These are phyloP conservation scores for Listronotus oregonensis DNA, from an alignment of 1,140 invertebrate genomes.

Conservation along the genomic window DNA sequence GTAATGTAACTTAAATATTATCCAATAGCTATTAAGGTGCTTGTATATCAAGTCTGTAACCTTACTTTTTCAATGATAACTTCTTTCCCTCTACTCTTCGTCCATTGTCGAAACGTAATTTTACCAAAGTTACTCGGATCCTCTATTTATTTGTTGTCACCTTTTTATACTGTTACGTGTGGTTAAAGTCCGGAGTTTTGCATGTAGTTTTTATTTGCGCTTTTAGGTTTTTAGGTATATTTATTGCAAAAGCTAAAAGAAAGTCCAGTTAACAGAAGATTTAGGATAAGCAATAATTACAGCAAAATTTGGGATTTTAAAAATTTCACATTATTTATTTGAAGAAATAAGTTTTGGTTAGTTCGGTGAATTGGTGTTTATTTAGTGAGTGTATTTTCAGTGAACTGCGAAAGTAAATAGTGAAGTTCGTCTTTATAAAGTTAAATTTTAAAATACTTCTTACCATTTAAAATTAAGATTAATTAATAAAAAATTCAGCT, in stretches of 20 bases:
- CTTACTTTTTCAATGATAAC: conserved; percentile 47
- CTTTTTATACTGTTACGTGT: conserved; percentile 12
- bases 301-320: too few relatives aligned
- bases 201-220: background rate
- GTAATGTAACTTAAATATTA: conserved; percentile 26
- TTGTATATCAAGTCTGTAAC: conserved; percentile 9
- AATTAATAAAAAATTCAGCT: too few relatives aligned
- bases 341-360: too few relatives aligned
- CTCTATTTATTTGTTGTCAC: conserved; percentile 15
- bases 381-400: too few relatives aligned
- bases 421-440: too few relatives aligned
- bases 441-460: too few relatives aligned
- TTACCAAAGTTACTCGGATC: conserved; percentile 14
- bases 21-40: conserved; percentile 10
- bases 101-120: conserved; percentile 9
- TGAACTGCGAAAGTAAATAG: too few relatives aligned
- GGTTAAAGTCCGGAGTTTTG: background rate
- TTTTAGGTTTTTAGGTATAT: conserved; percentile 6
- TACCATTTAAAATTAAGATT: too few relatives aligned
- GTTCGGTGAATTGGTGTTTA: too few relatives aligned
- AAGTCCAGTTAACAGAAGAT: background rate
- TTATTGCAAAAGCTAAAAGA: background rate
- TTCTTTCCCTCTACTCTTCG: conserved; percentile 41
- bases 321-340: background rate
- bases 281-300: background rate